Percentiles rank a stretch among this genome's conserved stretches.
phyloP scores from a whole-genome alignment of 2,888 invertebrate genomes.

The Drosophila rubida region DNA sequence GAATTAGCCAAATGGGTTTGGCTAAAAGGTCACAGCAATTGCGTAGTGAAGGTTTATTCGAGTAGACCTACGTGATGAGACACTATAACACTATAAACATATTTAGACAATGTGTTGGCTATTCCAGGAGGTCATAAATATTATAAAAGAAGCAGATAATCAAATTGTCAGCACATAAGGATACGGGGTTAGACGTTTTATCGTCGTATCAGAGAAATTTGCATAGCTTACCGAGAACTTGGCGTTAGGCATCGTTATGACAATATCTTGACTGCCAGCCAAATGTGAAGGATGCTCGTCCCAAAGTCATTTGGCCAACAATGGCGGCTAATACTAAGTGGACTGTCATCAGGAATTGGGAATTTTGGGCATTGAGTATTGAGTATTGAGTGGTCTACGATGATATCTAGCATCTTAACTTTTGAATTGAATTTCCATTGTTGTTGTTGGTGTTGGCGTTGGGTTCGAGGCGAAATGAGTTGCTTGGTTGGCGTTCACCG shows the following conservation, averaged over 20 bases:
- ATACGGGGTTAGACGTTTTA: not conserved
- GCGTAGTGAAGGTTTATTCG: too few species aligned
- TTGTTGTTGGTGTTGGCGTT: slow-evolving; percentile 5
- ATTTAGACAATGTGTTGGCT: too few species aligned
- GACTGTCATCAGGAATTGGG: not conserved
- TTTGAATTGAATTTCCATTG: slow-evolving; percentile 45
- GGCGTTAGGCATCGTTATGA: not conserved
- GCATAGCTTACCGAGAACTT: slow-evolving; percentile 7
- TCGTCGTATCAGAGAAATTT: slow-evolving; percentile 10
- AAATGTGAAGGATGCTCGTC: slow-evolving; percentile 28
- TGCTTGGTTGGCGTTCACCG: slow-evolving; percentile 30
- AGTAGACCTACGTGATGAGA: too few species aligned
- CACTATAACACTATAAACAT: too few species aligned
- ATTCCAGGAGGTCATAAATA: too few species aligned
- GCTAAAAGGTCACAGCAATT: too few species aligned
- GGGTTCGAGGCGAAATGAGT: slow-evolving; percentile 17
- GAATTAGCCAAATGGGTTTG: too few species aligned
- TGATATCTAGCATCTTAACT: slow-evolving; percentile 53
- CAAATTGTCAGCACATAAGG: not conserved
- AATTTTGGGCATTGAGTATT: slow-evolving; percentile 11
- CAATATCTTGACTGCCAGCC: slow-evolving; percentile 10
- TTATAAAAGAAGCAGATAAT: not conserved
- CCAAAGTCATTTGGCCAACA: slow-evolving; percentile 28
- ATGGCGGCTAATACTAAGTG: slow-evolving; percentile 38
- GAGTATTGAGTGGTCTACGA: slow-evolving; percentile 16